Evolutionary conservation across 2,797 vertebrate species (phyloP).

Genomic region (Danio albolineatus): DNA sequence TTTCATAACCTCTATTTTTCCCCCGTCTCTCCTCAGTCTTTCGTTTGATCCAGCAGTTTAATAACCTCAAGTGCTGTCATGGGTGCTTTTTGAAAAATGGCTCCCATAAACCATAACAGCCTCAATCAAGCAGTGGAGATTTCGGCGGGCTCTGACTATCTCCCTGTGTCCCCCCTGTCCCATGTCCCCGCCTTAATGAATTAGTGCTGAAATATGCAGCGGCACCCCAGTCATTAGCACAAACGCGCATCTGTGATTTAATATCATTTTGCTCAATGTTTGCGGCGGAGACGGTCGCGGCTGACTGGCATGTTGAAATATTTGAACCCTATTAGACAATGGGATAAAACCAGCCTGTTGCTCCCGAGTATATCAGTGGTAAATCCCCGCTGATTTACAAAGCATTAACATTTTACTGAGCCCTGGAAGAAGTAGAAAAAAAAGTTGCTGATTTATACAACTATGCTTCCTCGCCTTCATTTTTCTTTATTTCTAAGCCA

Average conservation of each 20-base stretch:
- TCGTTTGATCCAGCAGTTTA: slow-evolving; percentile 93
- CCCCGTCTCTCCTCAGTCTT: slow-evolving; percentile 31
- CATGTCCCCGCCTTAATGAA: slow-evolving; percentile 94
- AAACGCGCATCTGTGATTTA: slow-evolving; percentile 85
- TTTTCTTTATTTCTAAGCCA: slow-evolving; percentile 45
- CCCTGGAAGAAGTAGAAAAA: slow-evolving; percentile 15
- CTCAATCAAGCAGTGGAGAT: slow-evolving; percentile 95
- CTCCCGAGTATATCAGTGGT: slow-evolving; percentile 34
- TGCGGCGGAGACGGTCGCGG: slow-evolving; percentile 65
- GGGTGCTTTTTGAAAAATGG: slow-evolving; percentile 96
- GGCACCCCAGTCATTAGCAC: slow-evolving; percentile 96
- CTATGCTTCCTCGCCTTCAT: neutral
- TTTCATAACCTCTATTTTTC: slow-evolving; percentile 49
- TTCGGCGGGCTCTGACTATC: slow-evolving; percentile 75
- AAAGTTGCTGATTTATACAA: slow-evolving; percentile 33
- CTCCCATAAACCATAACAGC: slow-evolving; percentile 98
- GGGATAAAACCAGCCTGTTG: slow-evolving; percentile 57
- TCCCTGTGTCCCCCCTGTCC: slow-evolving; percentile 58
- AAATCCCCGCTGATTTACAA: slow-evolving; percentile 55
- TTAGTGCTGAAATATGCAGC: slow-evolving; percentile 93
- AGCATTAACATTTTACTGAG: slow-evolving; percentile 48
- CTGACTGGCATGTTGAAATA: slow-evolving; percentile 58
- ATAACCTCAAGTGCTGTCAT: slow-evolving; percentile 98
- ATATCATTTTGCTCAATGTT: slow-evolving; percentile 79
- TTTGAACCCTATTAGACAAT: slow-evolving; percentile 59